Evolutionary conservation across 2,113 vertebrate genomes (phyloP), one percentile per base, ranked within the genome.

Genomic region (Ardeotis arabs): DNA sequence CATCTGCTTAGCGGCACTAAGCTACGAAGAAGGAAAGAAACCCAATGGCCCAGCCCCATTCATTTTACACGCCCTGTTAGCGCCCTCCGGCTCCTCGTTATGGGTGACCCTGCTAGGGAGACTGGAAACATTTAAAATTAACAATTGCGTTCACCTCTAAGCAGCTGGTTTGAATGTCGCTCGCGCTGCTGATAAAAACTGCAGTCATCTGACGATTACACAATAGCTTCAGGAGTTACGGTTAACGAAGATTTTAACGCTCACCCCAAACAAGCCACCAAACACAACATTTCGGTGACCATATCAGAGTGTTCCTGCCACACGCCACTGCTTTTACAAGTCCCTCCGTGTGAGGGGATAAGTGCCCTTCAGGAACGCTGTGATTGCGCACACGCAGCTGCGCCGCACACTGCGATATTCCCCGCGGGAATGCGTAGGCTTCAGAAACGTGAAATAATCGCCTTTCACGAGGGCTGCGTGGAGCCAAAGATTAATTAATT

Each of bases 1-100:
- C 94, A 95, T 89, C 90, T 97, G 96, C 53, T 77, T 58, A 22
- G 66, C 29, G 39, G 49, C 41, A 19, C 69, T 69, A 29, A 59
- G 37, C 39, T 81, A 31, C 53, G 79, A 47, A 59, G 23, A 66
- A 60, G 27, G 18, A 72, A 66, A 47, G 49, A 79, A 53, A 3
- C 2, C 25, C 24, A 47, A 19, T 56, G 84, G 45, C 33, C 52
- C 55, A 58, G 45, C 35, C 9, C 63, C 39, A n/a, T 33, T 74
- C n/a, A 3, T 87, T 95, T 77, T 33, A 66, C 63, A 35, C 55
- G 60, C 52, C 78, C 92, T 8, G 11, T 76, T 31, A 66, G n/a
- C 80, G 69, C 45, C 80, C 64, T 68, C 2, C 0, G 53, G 55
- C 69, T 49, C 8, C 6, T 27, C 68, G 29, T 53, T 56, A 84